phyloP scores from a whole-genome alignment of 2,113 vertebrate genomes.

The Amblyornis subalaris region DNA sequence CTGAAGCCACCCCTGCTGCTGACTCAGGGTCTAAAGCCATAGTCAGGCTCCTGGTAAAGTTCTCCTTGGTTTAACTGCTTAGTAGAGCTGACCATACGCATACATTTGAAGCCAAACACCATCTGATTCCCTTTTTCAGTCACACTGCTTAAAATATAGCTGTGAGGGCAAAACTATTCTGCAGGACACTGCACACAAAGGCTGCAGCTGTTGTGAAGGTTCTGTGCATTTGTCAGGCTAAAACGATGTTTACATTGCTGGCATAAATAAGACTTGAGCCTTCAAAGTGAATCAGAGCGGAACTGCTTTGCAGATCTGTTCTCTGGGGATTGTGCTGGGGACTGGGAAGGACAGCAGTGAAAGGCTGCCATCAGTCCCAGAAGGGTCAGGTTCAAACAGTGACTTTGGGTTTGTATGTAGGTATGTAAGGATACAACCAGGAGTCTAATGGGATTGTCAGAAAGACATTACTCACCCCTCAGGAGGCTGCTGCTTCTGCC shows the following conservation, averaged over 20 bases:
- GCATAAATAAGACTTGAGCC: background rate
- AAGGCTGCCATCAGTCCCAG: background rate
- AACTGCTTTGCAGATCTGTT: background rate
- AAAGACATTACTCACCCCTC: slow-evolving; percentile 25
- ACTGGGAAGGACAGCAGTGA: background rate
- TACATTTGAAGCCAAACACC: background rate
- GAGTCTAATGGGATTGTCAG: slow-evolving; percentile 14
- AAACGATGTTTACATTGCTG: background rate
- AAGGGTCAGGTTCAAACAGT: background rate
- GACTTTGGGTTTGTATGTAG: background rate
- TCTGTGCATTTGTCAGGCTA: background rate
- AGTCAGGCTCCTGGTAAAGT: background rate
- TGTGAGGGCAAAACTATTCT: background rate
- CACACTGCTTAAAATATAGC: background rate
- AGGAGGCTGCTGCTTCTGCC: background rate
- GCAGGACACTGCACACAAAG: background rate
- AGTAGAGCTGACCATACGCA: background rate
- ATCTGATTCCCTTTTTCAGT: background rate
- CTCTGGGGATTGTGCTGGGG: background rate
- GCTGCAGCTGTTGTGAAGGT: background rate
- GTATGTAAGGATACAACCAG: background rate
- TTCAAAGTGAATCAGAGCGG: background rate
- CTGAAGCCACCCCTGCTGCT: background rate
- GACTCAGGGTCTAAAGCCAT: background rate
- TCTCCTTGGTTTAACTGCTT: background rate